Conservation (phyloP, 1,140 invertebrate species). For the Aphaenogaster rudis region DNA sequence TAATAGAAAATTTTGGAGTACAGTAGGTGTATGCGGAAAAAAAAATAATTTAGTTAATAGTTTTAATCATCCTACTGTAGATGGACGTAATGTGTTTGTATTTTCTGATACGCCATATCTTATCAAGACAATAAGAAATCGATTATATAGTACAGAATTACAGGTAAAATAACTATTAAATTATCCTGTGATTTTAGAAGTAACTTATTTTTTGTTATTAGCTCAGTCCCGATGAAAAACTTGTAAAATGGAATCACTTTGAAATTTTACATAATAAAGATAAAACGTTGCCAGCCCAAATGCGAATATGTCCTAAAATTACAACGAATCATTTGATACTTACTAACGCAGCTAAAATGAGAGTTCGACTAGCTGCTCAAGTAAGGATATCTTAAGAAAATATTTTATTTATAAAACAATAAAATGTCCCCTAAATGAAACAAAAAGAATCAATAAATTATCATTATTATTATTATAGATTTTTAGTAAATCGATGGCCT, state of each 20-base stretch:
- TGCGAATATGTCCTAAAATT: background rate
- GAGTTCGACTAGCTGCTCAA: slow-evolving; percentile 3
- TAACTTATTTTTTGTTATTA: background rate
- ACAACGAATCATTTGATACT: slow-evolving; percentile 1
- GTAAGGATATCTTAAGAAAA: background rate
- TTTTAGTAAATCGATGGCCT: slow-evolving; percentile 13
- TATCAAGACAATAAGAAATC: slow-evolving; percentile 19
- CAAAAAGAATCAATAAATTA: no score
- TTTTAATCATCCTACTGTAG: background rate
- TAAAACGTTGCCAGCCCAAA: background rate
- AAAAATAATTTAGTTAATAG: background rate
- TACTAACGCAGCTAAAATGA: background rate
- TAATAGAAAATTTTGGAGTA: background rate
- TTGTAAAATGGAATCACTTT: slow-evolving; percentile 9
- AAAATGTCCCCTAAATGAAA: no score
- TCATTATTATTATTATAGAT: background rate
- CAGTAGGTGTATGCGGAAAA: background rate
- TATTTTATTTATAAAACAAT: background rate
- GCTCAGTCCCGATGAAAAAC: background rate
- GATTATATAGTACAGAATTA: background rate
- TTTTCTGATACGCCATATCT: background rate
- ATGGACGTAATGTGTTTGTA: background rate
- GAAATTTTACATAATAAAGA: background rate
- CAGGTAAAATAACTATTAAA: background rate
- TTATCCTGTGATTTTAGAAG: background rate